Conservation (phyloP, 1,140 invertebrate genomes). For the Bilobella aurantiaca region DNA sequence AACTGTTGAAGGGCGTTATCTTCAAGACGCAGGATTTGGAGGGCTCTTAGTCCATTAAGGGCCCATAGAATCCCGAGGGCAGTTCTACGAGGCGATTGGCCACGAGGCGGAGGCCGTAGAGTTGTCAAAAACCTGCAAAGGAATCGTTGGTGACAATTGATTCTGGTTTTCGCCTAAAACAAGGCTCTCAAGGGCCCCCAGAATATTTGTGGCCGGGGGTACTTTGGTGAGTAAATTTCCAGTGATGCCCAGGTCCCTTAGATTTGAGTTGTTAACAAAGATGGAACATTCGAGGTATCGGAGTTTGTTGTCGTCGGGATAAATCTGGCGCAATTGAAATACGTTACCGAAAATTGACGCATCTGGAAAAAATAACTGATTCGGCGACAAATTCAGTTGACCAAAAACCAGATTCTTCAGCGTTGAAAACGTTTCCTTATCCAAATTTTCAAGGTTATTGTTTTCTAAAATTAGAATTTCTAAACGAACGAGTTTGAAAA, state of each 20-base stretch:
- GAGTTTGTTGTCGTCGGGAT: slow-evolving; percentile 74
- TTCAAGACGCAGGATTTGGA: slow-evolving; percentile 71
- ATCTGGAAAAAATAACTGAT: slow-evolving; percentile 67
- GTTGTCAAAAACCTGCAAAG: slow-evolving; percentile 68
- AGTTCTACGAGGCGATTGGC: slow-evolving; percentile 78
- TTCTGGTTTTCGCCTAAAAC: slow-evolving; percentile 79
- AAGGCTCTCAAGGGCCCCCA: slow-evolving; percentile 55
- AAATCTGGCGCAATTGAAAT: slow-evolving; percentile 69
- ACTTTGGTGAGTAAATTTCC: slow-evolving; percentile 69
- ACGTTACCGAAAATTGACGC: slow-evolving; percentile 72
- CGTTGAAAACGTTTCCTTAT: slow-evolving; percentile 72
- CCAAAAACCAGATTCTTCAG: slow-evolving; percentile 64
- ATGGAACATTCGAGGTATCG: slow-evolving; percentile 65
- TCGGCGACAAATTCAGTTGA: slow-evolving; percentile 71
- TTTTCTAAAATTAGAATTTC: slow-evolving; percentile 77
- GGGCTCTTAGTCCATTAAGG: slow-evolving; percentile 71
- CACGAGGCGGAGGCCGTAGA: slow-evolving; percentile 70
- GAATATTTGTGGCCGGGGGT: slow-evolving; percentile 58
- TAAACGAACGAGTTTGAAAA: slow-evolving; percentile 73
- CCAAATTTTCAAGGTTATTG: slow-evolving; percentile 73
- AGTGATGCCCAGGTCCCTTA: slow-evolving; percentile 62
- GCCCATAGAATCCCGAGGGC: slow-evolving; percentile 72
- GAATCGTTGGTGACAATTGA: slow-evolving; percentile 68
- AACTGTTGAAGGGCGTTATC: slow-evolving; percentile 69
- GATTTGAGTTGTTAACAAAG: slow-evolving; percentile 76